Percentiles rank a stretch among this genome's conserved stretches.
These are phyloP conservation scores for Castor canadensis DNA, from an alignment of 2,113 vertebrate genomes.

Conservation along the genomic window DNA sequence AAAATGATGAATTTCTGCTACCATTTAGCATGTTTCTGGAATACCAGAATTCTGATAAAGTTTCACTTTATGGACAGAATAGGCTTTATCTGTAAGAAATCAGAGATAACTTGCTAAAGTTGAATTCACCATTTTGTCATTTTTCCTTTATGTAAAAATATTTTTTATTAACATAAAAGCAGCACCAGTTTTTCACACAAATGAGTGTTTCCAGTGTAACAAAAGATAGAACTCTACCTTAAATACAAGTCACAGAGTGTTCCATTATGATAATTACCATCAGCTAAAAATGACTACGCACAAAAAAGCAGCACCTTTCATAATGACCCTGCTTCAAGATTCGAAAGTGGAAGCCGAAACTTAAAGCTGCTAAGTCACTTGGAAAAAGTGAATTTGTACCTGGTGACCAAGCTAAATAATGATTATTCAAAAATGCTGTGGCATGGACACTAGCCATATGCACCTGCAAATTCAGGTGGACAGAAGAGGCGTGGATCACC, in stretches of 20 bases:
- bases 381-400: constrained; percentile 26
- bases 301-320: not conserved
- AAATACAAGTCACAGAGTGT: constrained; percentile 24
- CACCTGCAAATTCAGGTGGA: constrained; percentile 29
- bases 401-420: constrained; percentile 23
- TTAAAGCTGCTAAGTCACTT: constrained; percentile 51
- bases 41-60: constrained; percentile 41
- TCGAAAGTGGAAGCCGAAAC: constrained; percentile 18
- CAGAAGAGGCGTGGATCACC: not conserved
- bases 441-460: not conserved
- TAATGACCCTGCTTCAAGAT: constrained; percentile 12
- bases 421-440: constrained; percentile 12
- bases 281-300: constrained; percentile 12
- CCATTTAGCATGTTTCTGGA: constrained; percentile 1
- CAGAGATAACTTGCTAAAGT: constrained; percentile 45
- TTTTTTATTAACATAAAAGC: constrained; percentile 48
- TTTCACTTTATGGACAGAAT: constrained; percentile 20
- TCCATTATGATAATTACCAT: not conserved
- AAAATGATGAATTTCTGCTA: constrained; percentile 33
- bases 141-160: constrained; percentile 11
- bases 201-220: constrained; percentile 17
- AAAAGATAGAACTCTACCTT: not conserved
- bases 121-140: not conserved
- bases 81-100: constrained; percentile 46
- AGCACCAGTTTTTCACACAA: constrained; percentile 3